Evolutionary conservation across 2,113 vertebrate genomes (phyloP).

Genomic region (Hippoglossus stenolepis): DNA sequence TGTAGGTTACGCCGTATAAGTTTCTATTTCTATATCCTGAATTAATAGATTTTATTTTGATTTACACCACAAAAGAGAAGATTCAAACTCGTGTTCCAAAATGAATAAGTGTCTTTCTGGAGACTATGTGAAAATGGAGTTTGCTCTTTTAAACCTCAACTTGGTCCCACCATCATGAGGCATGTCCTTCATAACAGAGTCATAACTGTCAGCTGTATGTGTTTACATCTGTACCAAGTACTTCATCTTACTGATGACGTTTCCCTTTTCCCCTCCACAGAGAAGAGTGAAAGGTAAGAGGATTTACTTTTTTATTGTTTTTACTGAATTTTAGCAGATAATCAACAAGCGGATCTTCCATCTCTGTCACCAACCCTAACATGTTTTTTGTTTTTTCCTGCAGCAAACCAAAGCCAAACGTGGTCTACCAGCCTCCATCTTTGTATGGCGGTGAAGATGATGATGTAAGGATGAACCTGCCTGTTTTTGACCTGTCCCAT

Average conservation of each 20-base stretch:
- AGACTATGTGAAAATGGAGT: no score
- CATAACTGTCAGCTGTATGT: neutral
- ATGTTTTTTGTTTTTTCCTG: neutral
- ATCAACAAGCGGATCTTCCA: neutral
- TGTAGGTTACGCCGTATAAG: neutral
- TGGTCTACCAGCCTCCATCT: constrained; percentile 73
- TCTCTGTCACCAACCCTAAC: neutral
- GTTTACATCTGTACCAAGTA: neutral
- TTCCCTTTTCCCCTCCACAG: constrained; percentile 60
- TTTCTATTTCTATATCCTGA: neutral
- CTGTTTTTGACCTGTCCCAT: neutral
- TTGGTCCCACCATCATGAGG: neutral
- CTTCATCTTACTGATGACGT: neutral
- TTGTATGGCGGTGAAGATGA: constrained; percentile 62
- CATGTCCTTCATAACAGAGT: neutral
- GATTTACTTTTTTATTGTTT: neutral
- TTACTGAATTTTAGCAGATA: neutral
- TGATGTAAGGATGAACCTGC: constrained; percentile 69
- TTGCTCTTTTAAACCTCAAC: no score
- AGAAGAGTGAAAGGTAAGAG: constrained; percentile 74
- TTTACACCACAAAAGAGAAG: neutral
- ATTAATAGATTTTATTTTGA: neutral
- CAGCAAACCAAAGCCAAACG: constrained; percentile 68
- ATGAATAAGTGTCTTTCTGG: no score
- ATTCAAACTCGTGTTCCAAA: neutral